A percentile compares a stretch with the other conserved stretches of the same genome.
These are phyloP conservation scores for Myodes glareolus DNA, from an alignment of 2,113 vertebrate species.

Conservation along the genomic window DNA sequence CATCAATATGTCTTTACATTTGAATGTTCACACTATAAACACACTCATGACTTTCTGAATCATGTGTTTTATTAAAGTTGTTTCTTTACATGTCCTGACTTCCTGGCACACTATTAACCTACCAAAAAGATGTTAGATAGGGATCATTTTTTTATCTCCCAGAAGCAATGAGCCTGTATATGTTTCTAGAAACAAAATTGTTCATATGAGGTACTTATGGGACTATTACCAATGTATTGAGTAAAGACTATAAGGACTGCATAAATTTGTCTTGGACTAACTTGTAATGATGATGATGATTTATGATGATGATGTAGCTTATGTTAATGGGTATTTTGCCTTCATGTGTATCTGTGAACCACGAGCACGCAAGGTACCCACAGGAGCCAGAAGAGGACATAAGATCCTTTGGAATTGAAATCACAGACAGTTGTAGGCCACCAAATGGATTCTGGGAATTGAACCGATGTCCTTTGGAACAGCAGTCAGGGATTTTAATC, in stretches of 20 bases:
- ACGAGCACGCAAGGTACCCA: not conserved
- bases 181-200: not conserved
- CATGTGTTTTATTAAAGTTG: not conserved
- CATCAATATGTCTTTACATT: not conserved
- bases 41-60: not conserved
- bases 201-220: not conserved
- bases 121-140: not conserved
- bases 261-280: not conserved
- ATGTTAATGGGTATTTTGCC: not conserved
- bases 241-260: not conserved
- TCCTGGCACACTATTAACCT: not conserved
- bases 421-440: not conserved
- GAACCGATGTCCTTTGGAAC: not conserved
- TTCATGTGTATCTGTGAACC: not conserved
- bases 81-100: not conserved
- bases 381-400: not conserved
- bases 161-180: not conserved
- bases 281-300: not conserved
- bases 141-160: not conserved
- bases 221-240: not conserved
- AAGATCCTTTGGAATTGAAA: not conserved
- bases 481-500: not conserved
- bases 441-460: not conserved
- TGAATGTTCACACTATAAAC: not conserved
- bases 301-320: not conserved